These are phyloP conservation scores for Clarias platycephalus DNA, from an alignment of 2,797 vertebrate genomes.

Conservation along the genomic window DNA sequence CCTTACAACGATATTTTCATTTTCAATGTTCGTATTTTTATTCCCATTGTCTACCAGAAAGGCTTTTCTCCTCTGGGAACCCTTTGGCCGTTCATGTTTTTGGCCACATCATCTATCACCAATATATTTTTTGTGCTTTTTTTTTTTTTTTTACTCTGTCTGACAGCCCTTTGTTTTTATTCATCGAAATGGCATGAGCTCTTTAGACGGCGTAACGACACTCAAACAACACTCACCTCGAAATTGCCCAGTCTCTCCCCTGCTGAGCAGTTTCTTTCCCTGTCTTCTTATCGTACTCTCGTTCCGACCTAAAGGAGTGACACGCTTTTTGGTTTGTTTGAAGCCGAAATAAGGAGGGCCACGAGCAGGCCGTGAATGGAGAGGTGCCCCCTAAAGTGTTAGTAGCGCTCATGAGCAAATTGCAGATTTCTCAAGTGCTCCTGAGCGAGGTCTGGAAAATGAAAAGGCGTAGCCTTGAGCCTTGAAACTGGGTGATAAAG, in stretches of 20 bases:
- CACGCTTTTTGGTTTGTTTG: constrained; percentile 14
- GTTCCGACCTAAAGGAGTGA: constrained; percentile 3
- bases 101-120: constrained; percentile 42
- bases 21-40: background rate
- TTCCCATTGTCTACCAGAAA: background rate
- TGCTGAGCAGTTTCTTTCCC: constrained; percentile 5
- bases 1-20: background rate
- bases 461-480: constrained; percentile 21
- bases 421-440: constrained; percentile 11
- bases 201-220: background rate
- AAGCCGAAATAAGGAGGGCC: constrained; percentile 11
- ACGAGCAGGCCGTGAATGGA: background rate
- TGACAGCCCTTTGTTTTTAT: constrained; percentile 29
- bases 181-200: background rate
- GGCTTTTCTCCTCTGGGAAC: background rate
- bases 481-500: constrained; percentile 4
- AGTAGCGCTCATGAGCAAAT: background rate
- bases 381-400: constrained; percentile 6
- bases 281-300: background rate
- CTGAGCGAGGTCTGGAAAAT: constrained; percentile 6
- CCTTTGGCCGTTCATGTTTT: background rate
- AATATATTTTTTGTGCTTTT: constrained; percentile 42
- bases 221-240: constrained; percentile 40
- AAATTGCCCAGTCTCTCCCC: background rate
- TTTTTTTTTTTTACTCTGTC: constrained; percentile 25